A percentile compares a stretch with the other conserved stretches of the same genome.
Evolutionary conservation across 2,888 invertebrate species (phyloP).

Genomic region (Miltochrista miniata): DNA sequence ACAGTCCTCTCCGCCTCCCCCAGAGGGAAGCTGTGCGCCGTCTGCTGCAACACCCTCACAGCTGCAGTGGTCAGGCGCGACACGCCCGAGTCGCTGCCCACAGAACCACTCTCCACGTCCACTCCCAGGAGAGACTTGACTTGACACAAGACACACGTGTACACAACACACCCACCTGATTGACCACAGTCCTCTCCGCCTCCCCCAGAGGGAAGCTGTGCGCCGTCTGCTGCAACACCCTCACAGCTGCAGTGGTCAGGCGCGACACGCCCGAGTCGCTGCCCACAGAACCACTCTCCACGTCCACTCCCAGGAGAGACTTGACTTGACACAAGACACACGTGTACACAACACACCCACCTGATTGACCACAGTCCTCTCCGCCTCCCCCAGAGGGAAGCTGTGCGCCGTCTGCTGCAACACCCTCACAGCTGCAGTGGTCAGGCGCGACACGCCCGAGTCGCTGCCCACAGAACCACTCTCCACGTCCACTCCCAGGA

Average conservation of each 20-base stretch:
- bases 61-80: conserved; percentile 83
- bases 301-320: conserved; percentile 82
- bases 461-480: conserved; percentile 40
- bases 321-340: too few relatives aligned
- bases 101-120: conserved; percentile 55
- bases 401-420: conserved; percentile 87
- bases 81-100: conserved; percentile 61
- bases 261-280: conserved; percentile 67
- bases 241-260: conserved; percentile 83
- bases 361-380: conserved; percentile 86
- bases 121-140: conserved; percentile 86
- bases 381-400: conserved; percentile 87
- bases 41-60: conserved; percentile 86
- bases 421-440: conserved; percentile 85
- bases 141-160: too few relatives aligned
- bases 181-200: conserved; percentile 87
- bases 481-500: conserved; percentile 81
- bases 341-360: too few relatives aligned
- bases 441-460: conserved; percentile 73
- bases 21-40: conserved; percentile 88
- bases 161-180: too few relatives aligned
- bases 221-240: conserved; percentile 87
- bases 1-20: conserved; percentile 87
- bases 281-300: conserved; percentile 46
- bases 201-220: conserved; percentile 88